These are phyloP conservation scores for Diorhabda carinulata DNA, from an alignment of 1,140 invertebrate species.

Conservation along the genomic window DNA sequence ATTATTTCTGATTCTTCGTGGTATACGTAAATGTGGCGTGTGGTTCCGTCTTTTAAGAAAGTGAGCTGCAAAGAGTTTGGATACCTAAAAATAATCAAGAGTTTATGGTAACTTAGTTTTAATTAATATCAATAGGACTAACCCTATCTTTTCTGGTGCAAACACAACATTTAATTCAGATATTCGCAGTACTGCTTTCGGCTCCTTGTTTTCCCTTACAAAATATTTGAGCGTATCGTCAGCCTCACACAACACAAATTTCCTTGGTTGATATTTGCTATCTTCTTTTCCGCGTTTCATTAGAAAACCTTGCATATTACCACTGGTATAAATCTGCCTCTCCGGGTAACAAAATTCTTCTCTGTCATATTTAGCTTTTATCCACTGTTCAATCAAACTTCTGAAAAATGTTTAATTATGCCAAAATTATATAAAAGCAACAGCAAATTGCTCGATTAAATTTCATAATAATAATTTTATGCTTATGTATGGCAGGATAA, in stretches of 20 bases:
- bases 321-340: conserved; percentile 70
- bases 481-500: too few species aligned
- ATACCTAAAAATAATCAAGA: conserved; percentile 28
- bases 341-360: conserved; percentile 81
- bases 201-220: conserved; percentile 78
- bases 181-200: conserved; percentile 76
- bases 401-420: conserved; percentile 52
- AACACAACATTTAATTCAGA: conserved; percentile 83
- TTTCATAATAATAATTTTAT: too few species aligned
- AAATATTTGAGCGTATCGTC: conserved; percentile 82
- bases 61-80: conserved; percentile 75
- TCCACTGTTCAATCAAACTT: conserved; percentile 86
- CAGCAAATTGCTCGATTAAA: too few species aligned
- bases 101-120: too few species aligned
- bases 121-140: conserved; percentile 62
- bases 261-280: conserved; percentile 72
- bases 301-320: conserved; percentile 78
- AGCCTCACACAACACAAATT: conserved; percentile 76
- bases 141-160: conserved; percentile 73
- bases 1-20: conserved; percentile 81
- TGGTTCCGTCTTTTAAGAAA: conserved; percentile 76
- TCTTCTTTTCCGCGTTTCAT: conserved; percentile 89
- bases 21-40: conserved; percentile 83
- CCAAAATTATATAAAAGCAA: too few species aligned
- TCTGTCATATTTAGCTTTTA: conserved; percentile 83